phyloP scores from a whole-genome alignment of 2,888 invertebrate species.

The Zootermopsis nevadensis region DNA sequence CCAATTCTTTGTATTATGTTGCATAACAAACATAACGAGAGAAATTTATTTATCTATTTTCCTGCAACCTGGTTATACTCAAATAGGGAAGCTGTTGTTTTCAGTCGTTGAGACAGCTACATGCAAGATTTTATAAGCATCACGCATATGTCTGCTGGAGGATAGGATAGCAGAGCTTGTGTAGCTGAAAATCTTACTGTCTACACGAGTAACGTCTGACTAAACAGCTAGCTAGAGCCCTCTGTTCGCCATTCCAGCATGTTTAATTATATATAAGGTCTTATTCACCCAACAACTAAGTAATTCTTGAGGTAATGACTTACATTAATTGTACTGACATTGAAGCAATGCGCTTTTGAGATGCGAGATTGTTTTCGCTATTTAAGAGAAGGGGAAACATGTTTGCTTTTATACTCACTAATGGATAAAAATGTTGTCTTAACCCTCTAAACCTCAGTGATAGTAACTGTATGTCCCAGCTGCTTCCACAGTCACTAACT shows the following conservation, averaged over 20 bases:
- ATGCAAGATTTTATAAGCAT: not conserved
- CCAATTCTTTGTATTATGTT: too few species aligned
- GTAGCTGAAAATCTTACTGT: not conserved
- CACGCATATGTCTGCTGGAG: not conserved
- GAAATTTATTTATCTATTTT: not conserved
- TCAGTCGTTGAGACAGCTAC: not conserved
- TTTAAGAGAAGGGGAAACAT: not conserved
- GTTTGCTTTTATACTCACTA: not conserved
- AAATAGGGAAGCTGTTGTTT: not conserved
- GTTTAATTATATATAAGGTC: slow-evolving; percentile 23
- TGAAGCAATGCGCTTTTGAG: slow-evolving; percentile 10
- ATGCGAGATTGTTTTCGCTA: not conserved
- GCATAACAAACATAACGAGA: too few species aligned
- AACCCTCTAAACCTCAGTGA: too few species aligned
- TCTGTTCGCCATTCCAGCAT: not conserved
- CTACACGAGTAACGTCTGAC: not conserved
- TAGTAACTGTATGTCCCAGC: too few species aligned
- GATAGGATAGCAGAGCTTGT: not conserved
- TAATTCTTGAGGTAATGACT: slow-evolving; percentile 26
- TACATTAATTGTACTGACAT: slow-evolving; percentile 33
- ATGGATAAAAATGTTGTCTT: not conserved
- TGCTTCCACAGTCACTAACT: too few species aligned
- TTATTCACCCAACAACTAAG: slow-evolving; percentile 31
- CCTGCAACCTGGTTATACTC: not conserved
- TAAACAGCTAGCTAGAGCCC: not conserved